Evolutionary conservation across 92 coral and sea anemone genomes (phyloP).

Genomic region (Parazoanthus darwini): DNA sequence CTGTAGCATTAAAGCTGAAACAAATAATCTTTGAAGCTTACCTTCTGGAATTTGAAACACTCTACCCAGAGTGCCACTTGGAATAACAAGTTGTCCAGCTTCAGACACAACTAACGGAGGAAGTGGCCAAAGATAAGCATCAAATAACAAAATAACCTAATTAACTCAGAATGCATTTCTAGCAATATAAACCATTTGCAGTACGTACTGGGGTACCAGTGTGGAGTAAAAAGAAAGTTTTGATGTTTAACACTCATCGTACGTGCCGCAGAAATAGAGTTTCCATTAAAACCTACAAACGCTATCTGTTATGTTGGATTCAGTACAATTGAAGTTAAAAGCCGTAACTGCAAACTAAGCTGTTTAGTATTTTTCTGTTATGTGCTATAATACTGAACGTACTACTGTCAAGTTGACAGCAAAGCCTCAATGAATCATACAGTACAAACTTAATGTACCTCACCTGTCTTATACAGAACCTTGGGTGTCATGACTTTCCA

Average conservation of each 20-base stretch:
- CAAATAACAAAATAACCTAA: not conserved
- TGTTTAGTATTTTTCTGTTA: not conserved
- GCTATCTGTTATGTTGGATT: no score
- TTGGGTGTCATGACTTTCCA: constrained; percentile 89
- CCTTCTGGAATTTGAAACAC: constrained; percentile 81
- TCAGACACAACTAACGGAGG: constrained; percentile 54
- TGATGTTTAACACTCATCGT: no score
- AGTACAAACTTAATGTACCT: constrained; percentile 13
- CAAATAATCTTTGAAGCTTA: constrained; percentile 17
- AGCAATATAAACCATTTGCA: no score
- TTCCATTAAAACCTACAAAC: not conserved
- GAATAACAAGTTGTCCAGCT: constrained; percentile 74
- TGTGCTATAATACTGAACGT: not conserved
- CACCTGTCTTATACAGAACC: constrained; percentile 76
- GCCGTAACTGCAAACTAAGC: not conserved
- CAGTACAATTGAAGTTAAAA: not conserved
- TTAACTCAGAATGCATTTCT: not conserved
- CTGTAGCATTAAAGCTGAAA: not conserved
- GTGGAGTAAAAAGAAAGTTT: not conserved
- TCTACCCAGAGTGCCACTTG: constrained; percentile 80
- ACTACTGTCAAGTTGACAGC: not conserved
- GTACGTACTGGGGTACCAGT: not conserved
- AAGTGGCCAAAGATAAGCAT: not conserved
- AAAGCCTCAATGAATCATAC: not conserved
- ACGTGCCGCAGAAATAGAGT: not conserved